Base-by-base conservation (phyloP, 2,113 vertebrate genomes). In the Psettodes erumei region DNA sequence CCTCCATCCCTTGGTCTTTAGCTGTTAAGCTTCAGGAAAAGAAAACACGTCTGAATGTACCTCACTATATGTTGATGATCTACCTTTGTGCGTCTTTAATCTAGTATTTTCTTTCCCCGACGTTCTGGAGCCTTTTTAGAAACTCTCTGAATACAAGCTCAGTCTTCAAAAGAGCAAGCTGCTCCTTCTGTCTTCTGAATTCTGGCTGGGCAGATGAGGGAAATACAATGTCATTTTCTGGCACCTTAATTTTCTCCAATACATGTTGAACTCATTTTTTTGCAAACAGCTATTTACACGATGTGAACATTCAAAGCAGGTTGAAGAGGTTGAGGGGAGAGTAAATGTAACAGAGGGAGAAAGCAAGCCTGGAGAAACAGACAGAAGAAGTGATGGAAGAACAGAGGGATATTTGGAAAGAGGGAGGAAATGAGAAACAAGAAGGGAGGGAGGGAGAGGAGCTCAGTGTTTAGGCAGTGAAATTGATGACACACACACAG, bases 401-500 rank as follows among this genome's bases (percentile, higher is more conserved):
- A 47, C 15, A 47, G 12, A 40, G 2, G 6, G 50, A 56, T 40
- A 42, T 48, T 4, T 1, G n/a, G 42, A 66, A 47, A 51, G 64
- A 53, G 9, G 8, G 19, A 33, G 35, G n/a, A 55, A 65, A 50
- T 25, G 13, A 0, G 35, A 2, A 3, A n/a, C 21, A 23, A 12
- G 8, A 6, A 32, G 15, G 15, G 1, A 53, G 4, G 8, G 10
- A 63, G 10, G 38, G 10, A 23, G 42, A 9, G 28, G 27, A 61
- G 38, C 64, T 27, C 23, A 7, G 45, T 58, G 53, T 35, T 64
- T 71, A 56, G 63, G 50, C 8, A 35, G 50, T 25, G 42, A 68
- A 45, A 75, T 5, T 62, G 37, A 73, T 77, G 56, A 83, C 30
- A 76, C 27, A 66, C 38, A 50, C 18, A 72, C 50, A 33, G 53